phyloP scores from a whole-genome alignment of 2,113 vertebrate genomes.

The Myiozetetes cayanensis region DNA sequence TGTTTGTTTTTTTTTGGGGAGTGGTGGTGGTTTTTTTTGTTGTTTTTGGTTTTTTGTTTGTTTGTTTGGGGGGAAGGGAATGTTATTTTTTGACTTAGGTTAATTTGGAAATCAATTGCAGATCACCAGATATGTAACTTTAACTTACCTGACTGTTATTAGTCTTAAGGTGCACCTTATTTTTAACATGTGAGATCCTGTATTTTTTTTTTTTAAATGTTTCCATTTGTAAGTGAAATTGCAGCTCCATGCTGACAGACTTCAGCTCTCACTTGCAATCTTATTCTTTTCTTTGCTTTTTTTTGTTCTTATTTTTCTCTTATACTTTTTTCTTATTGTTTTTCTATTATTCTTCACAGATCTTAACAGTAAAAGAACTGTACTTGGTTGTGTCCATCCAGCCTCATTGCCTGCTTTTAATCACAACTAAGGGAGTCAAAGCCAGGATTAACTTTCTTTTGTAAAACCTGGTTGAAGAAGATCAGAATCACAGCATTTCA shows the following conservation, averaged over 20 bases:
- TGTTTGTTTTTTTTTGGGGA: too few relatives aligned
- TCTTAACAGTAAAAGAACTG: not conserved
- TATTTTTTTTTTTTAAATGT: not conserved
- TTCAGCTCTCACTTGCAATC: not conserved
- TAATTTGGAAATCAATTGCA: not conserved
- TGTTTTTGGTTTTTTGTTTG: not conserved
- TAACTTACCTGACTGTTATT: not conserved
- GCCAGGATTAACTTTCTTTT: not conserved
- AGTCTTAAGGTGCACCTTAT: not conserved
- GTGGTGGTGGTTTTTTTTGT: not conserved
- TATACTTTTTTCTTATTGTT: not conserved
- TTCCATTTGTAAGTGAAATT: not conserved
- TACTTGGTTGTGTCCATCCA: not conserved
- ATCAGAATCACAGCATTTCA: not conserved
- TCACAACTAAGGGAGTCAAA: not conserved
- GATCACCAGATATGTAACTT: not conserved
- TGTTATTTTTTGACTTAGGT: not conserved
- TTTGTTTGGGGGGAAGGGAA: rapidly evolving
- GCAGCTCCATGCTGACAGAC: not conserved
- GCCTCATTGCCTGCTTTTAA: not conserved
- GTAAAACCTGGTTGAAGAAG: not conserved
- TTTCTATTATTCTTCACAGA: not conserved
- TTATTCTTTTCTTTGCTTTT: not conserved
- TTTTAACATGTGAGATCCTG: not conserved
- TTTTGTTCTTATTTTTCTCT: not conserved